Conservation (phyloP, 2,888 invertebrate species). For the Glomeris marginata region DNA sequence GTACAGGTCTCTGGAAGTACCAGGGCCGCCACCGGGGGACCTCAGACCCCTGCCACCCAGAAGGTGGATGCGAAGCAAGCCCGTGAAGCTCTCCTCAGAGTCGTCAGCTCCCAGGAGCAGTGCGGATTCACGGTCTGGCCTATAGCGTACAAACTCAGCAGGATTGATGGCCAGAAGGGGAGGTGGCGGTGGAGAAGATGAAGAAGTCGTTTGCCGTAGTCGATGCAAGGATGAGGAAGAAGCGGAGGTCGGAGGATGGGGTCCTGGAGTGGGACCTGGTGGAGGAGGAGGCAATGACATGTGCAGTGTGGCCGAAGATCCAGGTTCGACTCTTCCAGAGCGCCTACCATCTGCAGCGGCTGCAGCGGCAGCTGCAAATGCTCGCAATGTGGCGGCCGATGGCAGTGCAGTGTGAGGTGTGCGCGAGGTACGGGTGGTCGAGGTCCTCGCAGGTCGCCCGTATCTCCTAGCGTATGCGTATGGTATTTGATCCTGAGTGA, state of each 20-base stretch:
- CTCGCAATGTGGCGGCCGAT: too few relatives aligned
- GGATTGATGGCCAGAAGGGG: slow-evolving; percentile 62
- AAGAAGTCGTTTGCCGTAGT: slow-evolving; percentile 27
- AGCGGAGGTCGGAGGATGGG: slow-evolving; percentile 17
- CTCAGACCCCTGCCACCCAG: slow-evolving; percentile 73
- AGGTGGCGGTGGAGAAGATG: slow-evolving; percentile 16
- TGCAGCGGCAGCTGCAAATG: too few relatives aligned
- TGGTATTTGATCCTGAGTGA: too few relatives aligned
- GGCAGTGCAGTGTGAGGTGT: too few relatives aligned
- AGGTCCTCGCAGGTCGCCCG: too few relatives aligned
- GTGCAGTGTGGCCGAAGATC: slow-evolving; percentile 27
- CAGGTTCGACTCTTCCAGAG: too few relatives aligned
- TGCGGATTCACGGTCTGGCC: slow-evolving; percentile 43
- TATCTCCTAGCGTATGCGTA: too few relatives aligned
- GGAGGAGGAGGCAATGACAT: slow-evolving; percentile 43
- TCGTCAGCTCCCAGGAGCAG: slow-evolving; percentile 27
- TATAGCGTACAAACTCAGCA: slow-evolving; percentile 81
- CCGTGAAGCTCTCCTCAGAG: slow-evolving; percentile 49
- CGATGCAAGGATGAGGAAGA: slow-evolving; percentile 53
- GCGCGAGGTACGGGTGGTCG: too few relatives aligned
- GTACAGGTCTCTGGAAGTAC: slow-evolving; percentile 64
- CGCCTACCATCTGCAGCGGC: too few relatives aligned
- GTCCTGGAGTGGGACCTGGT: slow-evolving; percentile 11
- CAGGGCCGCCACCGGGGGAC: slow-evolving; percentile 36
- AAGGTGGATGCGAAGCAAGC: slow-evolving; percentile 78